phyloP scores from a whole-genome alignment of 2,797 vertebrate species.

The Diplodus puntazzo region DNA sequence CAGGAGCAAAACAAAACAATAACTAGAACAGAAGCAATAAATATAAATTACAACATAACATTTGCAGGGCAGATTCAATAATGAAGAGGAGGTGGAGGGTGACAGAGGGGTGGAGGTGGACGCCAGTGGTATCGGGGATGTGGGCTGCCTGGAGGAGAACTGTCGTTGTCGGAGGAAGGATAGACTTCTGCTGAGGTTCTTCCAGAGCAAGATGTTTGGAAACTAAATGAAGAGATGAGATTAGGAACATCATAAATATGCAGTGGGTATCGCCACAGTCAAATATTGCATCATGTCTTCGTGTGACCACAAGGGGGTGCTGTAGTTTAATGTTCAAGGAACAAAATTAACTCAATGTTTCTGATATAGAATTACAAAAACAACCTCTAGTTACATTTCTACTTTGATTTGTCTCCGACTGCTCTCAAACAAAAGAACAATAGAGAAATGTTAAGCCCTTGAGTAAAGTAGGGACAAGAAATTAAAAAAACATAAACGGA shows the following conservation, averaged over 20 bases:
- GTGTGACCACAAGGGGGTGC: constrained; percentile 47
- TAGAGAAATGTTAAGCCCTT: too few species aligned
- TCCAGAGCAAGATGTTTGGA: constrained; percentile 24
- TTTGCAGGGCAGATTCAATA: constrained; percentile 27
- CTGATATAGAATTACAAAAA: not conserved
- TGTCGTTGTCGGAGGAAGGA: constrained; percentile 69
- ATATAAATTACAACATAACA: not conserved
- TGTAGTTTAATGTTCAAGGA: not conserved
- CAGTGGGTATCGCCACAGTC: not conserved
- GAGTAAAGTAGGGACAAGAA: not conserved
- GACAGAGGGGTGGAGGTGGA: constrained; percentile 37
- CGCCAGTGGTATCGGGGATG: constrained; percentile 10
- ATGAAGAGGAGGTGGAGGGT: constrained; percentile 51
- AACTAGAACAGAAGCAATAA: not conserved
- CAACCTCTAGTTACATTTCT: not conserved
- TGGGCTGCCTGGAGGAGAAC: constrained; percentile 69
- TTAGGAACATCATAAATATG: not conserved
- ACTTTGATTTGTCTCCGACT: not conserved
- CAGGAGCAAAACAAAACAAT: not conserved
- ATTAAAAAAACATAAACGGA: not conserved
- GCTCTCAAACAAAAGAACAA: not conserved
- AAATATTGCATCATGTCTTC: not conserved
- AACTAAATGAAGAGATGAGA: constrained; percentile 32
- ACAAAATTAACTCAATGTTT: not conserved
- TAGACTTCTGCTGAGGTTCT: constrained; percentile 42